Evolutionary conservation across 2,888 invertebrate genomes (phyloP), one percentile per base, ranked within the genome.

Genomic region (Elgonia sp.): DNA sequence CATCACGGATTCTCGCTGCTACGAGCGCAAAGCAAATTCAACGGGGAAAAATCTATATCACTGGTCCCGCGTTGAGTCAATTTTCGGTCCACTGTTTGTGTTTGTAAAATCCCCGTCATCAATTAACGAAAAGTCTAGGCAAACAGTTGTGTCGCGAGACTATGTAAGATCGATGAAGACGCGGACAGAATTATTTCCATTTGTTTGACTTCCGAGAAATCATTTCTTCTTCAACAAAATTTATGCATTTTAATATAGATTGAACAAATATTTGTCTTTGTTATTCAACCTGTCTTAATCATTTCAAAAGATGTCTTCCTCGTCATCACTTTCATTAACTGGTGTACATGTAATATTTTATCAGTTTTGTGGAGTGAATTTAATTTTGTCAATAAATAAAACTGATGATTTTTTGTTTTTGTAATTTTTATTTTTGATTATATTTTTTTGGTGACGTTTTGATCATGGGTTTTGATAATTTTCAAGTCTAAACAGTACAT

Each of bases 111-210:
- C 37, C 39, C 20, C 50, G n/a, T 62, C 72, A 65, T 77, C 63
- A 83, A 87, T 87, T 87, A 87, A 79, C 60, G 87, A 83, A 77
- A 50, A 42, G 87, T 69, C 62, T 75, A 60, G 20, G 81, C 76
- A 76, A 86, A 86, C 63, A 81, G 63, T 69, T 81, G 21, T 70
- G 67, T 63, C 55, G 70, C 42, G 14, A 65, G 69, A 67, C 50
- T 62, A 9, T 16, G 57, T 12, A 57, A 80, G 55, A 73, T 60
- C 60, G 60, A 80, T 20, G 9, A 60, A 69, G 50, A 70, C 12
- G 60, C 46, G 37, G 50, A 50, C 12, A 37, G 46, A 69, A 69
- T 57, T 73, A 72, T 73, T 67, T 20, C 37, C 16, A 46, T 70
- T 80, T 73, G 80, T 75, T 73, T 72, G 57, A 62, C 7, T 29